Conservation (phyloP, 1,140 invertebrate genomes). For the Anastrepha obliqua region DNA sequence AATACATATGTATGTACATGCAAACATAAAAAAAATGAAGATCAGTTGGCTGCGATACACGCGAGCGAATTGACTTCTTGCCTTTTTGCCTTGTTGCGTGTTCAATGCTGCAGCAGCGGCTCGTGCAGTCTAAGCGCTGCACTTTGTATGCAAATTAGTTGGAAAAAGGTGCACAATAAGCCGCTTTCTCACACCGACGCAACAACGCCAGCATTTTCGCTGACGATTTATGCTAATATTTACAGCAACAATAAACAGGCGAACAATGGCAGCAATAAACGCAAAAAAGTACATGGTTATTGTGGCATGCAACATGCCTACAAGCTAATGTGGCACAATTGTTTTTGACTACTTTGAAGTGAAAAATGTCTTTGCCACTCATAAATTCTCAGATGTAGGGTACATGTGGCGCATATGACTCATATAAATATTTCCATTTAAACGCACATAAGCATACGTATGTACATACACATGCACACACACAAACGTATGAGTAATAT, state of each 20-base stretch:
- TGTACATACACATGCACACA: too few relatives aligned
- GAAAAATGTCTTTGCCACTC: slow-evolving; percentile 4
- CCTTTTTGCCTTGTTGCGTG: not conserved
- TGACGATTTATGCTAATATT: slow-evolving; percentile 41
- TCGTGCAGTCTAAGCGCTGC: not conserved
- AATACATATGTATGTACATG: too few relatives aligned
- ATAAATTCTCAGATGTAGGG: not conserved
- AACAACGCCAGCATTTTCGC: not conserved
- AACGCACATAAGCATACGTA: too few relatives aligned
- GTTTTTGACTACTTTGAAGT: not conserved
- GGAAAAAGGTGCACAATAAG: not conserved
- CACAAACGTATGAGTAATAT: not conserved
- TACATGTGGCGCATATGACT: not conserved
- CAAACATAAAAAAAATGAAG: not conserved
- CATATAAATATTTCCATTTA: not conserved
- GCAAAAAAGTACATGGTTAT: not conserved
- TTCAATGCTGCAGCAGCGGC: not conserved
- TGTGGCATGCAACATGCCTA: slow-evolving; percentile 1
- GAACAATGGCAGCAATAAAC: not conserved
- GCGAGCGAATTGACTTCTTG: not conserved
- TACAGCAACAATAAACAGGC: not conserved
- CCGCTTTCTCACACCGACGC: slow-evolving; percentile 17
- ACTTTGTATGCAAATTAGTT: slow-evolving; percentile 43
- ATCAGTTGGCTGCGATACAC: not conserved
- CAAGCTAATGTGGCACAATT: slow-evolving; percentile 3